Base-by-base conservation (phyloP, 2,888 invertebrate species). In the Eubasilissa splendida region DNA sequence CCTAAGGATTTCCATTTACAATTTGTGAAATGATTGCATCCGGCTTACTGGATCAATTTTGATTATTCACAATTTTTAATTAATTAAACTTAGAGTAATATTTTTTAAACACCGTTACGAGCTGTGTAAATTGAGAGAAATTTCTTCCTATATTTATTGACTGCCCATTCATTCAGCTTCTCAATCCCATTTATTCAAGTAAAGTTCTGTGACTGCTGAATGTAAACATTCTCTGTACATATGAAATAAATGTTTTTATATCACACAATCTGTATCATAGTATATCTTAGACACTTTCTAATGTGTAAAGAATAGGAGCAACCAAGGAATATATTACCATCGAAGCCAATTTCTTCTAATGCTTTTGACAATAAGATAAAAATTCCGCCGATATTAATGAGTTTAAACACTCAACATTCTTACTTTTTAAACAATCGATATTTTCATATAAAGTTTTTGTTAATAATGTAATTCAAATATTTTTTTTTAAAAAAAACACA, bases 121-220 rank as follows among this genome's bases (percentile, higher is more conserved):
- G 71, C 79, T 63, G 59, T 79, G 76, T 81, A 50, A 66, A 76
- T 79, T 65, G 59, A 74, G 77, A 80, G 59, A 81, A 70, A 80
- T 63, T 80, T 80, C 79, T 79, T 80, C 80, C 76, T 81, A 83
- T 83, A 83, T 83, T 83, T 83, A 83, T 83, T 68, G 81, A 83
- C 81, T 79, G 83, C 76, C 63, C 70, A 59, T 74, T 74, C 12
- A 71, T 77, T 70, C 70, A 76, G 71, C 60, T 76, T 76, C n/a
- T 76, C 70, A 56, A 54, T 58, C 53, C 66, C 71, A n/a, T 71
- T 70, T 60, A 68, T 80, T 76, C 74, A 65, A 31, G 14, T 70
- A 31, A 56, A 76, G 59, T 74, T 79, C 80, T 75, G 31, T 22
- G 81, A 81, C 68, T 75, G 78, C 68, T 73, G 81, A 75, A 31